Conservation (phyloP, 1,140 invertebrate species). For the Listronotus oregonensis region DNA sequence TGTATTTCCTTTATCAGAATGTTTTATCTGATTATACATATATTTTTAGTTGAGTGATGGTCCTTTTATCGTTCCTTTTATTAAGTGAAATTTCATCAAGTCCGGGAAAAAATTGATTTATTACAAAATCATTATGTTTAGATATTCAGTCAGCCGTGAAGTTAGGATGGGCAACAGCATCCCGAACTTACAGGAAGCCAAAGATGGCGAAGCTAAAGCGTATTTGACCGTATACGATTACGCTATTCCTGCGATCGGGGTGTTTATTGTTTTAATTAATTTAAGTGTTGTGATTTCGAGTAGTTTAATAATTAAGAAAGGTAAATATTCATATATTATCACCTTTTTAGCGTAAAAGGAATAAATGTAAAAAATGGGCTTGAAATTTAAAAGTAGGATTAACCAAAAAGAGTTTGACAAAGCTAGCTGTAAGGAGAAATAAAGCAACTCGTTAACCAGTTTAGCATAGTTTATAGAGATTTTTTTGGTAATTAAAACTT, state of each 20-base stretch:
- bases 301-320: conserved; percentile 61
- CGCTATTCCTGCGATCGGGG: conserved; percentile 55
- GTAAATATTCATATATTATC: conserved; percentile 48
- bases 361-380: no score
- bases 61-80: conserved; percentile 17
- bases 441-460: no score
- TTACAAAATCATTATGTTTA: conserved; percentile 22
- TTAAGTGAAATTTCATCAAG: conserved; percentile 23
- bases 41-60: conserved; percentile 26
- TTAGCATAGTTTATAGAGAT: no score
- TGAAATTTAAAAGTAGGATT: no score
- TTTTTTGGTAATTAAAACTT: no score
- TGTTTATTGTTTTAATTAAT: conserved; percentile 61
- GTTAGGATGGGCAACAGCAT: conserved; percentile 22
- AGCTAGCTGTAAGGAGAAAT: no score
- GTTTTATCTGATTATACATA: conserved; percentile 20
- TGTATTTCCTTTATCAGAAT: conserved; percentile 7
- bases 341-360: no score
- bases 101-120: conserved; percentile 18
- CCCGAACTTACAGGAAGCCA: conserved; percentile 5
- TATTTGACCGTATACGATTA: conserved; percentile 51
- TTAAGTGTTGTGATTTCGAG: conserved; percentile 63
- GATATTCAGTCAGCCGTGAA: conserved; percentile 8
- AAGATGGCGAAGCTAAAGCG: conserved; percentile 27
- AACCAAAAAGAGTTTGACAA: no score